Evolutionary conservation across 2,888 invertebrate genomes (phyloP).

Genomic region (Lasioglossum marginatum): DNA sequence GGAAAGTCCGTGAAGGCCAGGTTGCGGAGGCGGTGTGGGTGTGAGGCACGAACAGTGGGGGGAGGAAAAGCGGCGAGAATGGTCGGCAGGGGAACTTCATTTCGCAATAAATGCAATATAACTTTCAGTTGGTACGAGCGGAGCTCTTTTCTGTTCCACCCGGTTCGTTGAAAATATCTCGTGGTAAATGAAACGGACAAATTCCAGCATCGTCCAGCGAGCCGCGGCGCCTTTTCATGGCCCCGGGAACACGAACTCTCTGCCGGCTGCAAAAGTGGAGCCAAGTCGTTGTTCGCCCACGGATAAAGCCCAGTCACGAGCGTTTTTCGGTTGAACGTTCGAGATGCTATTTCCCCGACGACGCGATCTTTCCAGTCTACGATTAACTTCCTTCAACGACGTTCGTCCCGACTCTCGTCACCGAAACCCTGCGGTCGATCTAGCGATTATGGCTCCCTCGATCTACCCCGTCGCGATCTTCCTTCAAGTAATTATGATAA

Average conservation of each 20-base stretch:
- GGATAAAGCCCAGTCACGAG: conserved; percentile 62
- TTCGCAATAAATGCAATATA: conserved; percentile 77
- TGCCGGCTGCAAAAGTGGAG: conserved; percentile 32
- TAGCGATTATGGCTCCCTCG: background rate
- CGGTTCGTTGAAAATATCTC: conserved; percentile 69
- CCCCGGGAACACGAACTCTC: conserved; percentile 37
- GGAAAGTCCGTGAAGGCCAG: conserved; percentile 40
- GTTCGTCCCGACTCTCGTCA: background rate
- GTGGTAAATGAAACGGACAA: conserved; percentile 77
- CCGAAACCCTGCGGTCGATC: background rate
- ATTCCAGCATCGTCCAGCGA: conserved; percentile 64
- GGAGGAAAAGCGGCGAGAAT: conserved; percentile 40
- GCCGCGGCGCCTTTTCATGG: conserved; percentile 46
- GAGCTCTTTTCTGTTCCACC: conserved; percentile 56
- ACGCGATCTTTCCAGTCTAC: conserved; percentile 11
- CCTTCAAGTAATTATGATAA: background rate
- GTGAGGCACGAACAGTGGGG: background rate
- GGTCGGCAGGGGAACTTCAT: conserved; percentile 71
- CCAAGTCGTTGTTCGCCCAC: conserved; percentile 58
- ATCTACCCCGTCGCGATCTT: background rate
- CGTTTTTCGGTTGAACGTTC: conserved; percentile 54
- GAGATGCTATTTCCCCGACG: conserved; percentile 12
- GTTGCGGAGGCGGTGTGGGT: background rate
- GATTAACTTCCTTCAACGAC: conserved; percentile 13
- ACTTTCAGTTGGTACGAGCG: conserved; percentile 68